Conservation (phyloP, 2,888 invertebrate species). For the Tricholauxania praeusta region DNA sequence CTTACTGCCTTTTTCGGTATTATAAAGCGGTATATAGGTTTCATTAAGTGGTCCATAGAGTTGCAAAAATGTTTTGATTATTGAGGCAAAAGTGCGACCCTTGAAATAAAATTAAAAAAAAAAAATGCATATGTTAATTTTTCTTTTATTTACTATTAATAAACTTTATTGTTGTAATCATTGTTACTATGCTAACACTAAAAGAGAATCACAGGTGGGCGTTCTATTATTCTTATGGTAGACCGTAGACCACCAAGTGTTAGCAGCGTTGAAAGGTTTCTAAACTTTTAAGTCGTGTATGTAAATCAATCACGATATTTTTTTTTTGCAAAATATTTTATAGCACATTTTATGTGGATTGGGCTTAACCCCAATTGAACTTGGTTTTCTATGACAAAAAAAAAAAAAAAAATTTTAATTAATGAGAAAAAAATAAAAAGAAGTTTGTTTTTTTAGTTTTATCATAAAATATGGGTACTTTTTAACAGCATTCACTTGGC, state of each 20-base stretch:
- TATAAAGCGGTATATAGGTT: slow-evolving; percentile 78
- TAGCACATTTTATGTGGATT: not conserved
- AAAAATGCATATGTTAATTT: not conserved
- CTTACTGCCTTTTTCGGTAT: slow-evolving; percentile 76
- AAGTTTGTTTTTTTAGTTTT: slow-evolving; percentile 1
- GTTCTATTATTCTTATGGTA: not conserved
- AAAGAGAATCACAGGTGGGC: not conserved
- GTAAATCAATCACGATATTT: slow-evolving; percentile 19
- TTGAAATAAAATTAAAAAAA: slow-evolving; percentile 64
- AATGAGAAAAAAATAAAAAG: not conserved
- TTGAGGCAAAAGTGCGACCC: slow-evolving; percentile 82
- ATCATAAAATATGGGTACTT: not conserved
- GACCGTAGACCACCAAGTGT: not conserved
- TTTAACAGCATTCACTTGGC: slow-evolving; percentile 10
- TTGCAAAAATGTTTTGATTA: slow-evolving; percentile 79
- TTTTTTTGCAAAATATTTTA: not conserved
- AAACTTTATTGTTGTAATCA: not conserved
- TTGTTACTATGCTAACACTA: not conserved
- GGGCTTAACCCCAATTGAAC: not conserved
- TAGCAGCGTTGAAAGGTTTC: not conserved
- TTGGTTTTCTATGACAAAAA: not conserved
- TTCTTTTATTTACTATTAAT: not conserved
- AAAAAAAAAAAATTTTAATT: slow-evolving; percentile 6
- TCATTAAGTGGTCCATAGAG: slow-evolving; percentile 74
- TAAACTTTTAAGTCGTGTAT: not conserved